Percentiles rank a stretch among this genome's conserved stretches.
These are phyloP conservation scores for Acanthochromis polyacanthus DNA, from an alignment of 2,113 vertebrate genomes.

Conservation along the genomic window DNA sequence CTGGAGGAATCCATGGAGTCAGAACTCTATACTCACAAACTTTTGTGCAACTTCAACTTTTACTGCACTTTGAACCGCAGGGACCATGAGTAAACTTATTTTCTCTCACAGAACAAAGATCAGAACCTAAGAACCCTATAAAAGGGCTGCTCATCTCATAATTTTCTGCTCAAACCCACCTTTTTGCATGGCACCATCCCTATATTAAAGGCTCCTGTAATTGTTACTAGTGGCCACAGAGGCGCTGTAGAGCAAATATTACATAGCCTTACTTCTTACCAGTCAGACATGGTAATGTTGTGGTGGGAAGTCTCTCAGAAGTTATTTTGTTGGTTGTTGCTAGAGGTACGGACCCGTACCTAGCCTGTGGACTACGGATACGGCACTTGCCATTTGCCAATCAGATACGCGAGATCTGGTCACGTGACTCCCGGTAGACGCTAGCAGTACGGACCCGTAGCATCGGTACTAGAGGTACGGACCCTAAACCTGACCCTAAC, in stretches of 20 bases:
- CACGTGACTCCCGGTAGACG: no score
- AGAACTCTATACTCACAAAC: background rate
- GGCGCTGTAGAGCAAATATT: no score
- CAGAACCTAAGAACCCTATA: background rate
- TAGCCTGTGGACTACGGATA: no score
- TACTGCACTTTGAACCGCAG: background rate
- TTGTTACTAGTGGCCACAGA: background rate
- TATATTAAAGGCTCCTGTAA: background rate
- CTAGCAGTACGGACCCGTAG: no score
- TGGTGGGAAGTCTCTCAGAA: background rate
- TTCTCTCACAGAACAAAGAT: conserved; percentile 1
- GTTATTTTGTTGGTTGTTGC: background rate
- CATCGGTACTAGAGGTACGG: no score
- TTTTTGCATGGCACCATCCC: background rate
- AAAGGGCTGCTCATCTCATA: background rate
- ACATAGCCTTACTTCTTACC: background rate
- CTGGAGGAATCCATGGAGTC: conserved; percentile 14
- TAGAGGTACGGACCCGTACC: no score
- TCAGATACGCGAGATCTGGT: no score
- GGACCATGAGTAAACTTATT: conserved; percentile 1
- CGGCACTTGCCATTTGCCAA: no score
- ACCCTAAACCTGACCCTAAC: no score
- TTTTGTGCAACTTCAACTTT: conserved; percentile 15
- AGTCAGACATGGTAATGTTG: no score
- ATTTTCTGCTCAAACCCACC: background rate